Conservation (phyloP, 2,113 vertebrate species). For the Oreamnos americanus region DNA sequence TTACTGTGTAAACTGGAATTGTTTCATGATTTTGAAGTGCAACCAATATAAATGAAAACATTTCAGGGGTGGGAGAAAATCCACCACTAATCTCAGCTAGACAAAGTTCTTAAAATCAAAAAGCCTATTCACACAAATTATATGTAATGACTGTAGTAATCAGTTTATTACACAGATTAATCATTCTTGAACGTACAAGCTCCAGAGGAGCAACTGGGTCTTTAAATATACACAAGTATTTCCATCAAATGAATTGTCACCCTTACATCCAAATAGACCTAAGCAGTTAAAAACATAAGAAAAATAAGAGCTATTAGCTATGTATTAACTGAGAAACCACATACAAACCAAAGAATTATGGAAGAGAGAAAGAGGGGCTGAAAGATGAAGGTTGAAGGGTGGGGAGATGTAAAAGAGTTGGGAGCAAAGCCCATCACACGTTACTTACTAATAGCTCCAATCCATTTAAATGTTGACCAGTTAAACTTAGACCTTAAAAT, state of each 20-base stretch:
- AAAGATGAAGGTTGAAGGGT: constrained; percentile 46
- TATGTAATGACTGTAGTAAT: constrained; percentile 93
- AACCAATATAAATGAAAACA: constrained; percentile 57
- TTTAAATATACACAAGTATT: constrained; percentile 99
- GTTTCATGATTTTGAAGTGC: constrained; percentile 74
- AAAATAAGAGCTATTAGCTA: constrained; percentile 97
- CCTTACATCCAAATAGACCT: constrained; percentile 96
- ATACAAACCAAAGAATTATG: constrained; percentile 90
- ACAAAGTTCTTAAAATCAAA: constrained; percentile 81
- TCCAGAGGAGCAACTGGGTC: constrained; percentile 97
- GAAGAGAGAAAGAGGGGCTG: constrained; percentile 65
- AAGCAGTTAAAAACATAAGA: constrained; percentile 92
- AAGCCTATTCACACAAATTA: constrained; percentile 86
- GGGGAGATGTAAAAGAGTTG: constrained; percentile 74
- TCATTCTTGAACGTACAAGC: constrained; percentile 97
- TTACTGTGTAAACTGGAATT: constrained; percentile 72
- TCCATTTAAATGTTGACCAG: constrained; percentile 78
- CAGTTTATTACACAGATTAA: constrained; percentile 99
- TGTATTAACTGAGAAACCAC: constrained; percentile 95
- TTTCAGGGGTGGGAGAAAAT: constrained; percentile 52
- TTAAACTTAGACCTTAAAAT: constrained; percentile 82
- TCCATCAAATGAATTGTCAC: constrained; percentile 95
- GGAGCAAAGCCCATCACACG: constrained; percentile 85
- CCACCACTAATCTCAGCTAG: constrained; percentile 77
- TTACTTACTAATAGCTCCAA: constrained; percentile 90